Percentiles rank a stretch among this genome's conserved stretches.
These are phyloP conservation scores for Rhingia campestris DNA, from an alignment of 2,888 invertebrate genomes.

Conservation along the genomic window DNA sequence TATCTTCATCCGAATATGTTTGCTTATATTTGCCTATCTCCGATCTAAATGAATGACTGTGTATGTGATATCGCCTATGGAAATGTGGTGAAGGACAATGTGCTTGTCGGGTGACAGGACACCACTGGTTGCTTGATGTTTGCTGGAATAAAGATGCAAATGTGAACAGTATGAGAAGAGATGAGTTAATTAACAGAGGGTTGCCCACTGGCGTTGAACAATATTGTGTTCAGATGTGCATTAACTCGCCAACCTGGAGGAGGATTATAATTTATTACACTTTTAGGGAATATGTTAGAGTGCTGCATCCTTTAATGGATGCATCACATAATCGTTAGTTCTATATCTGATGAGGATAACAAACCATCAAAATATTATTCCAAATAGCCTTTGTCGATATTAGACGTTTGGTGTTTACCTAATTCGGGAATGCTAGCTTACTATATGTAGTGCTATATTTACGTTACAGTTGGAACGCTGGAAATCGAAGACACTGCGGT, in stretches of 20 bases:
- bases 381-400: too few relatives aligned
- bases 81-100: slow-evolving; percentile 35
- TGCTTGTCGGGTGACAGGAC: slow-evolving; percentile 29
- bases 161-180: slow-evolving; percentile 28
- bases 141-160: slow-evolving; percentile 56
- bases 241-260: neutral
- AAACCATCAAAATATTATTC: too few relatives aligned
- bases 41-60: slow-evolving; percentile 42
- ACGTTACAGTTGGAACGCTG: too few relatives aligned
- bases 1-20: slow-evolving; percentile 54
- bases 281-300: slow-evolving; percentile 19
- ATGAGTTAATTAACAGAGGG: slow-evolving; percentile 63
- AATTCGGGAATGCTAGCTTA: too few relatives aligned
- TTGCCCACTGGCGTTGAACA: slow-evolving; percentile 33
- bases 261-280: slow-evolving; percentile 23
- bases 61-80: slow-evolving; percentile 41
- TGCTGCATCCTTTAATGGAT: neutral
- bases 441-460: too few relatives aligned
- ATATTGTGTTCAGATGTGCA: slow-evolving; percentile 16
- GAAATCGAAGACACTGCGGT: too few relatives aligned
- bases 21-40: slow-evolving; percentile 60
- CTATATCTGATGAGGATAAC: too few relatives aligned
- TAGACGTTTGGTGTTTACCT: too few relatives aligned
- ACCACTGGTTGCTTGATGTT: slow-evolving; percentile 58
- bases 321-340: slow-evolving; percentile 11